Evolutionary conservation across 1,140 invertebrate species (phyloP), one percentile per base, ranked within the genome.

Genomic region (Colletes gigas): DNA sequence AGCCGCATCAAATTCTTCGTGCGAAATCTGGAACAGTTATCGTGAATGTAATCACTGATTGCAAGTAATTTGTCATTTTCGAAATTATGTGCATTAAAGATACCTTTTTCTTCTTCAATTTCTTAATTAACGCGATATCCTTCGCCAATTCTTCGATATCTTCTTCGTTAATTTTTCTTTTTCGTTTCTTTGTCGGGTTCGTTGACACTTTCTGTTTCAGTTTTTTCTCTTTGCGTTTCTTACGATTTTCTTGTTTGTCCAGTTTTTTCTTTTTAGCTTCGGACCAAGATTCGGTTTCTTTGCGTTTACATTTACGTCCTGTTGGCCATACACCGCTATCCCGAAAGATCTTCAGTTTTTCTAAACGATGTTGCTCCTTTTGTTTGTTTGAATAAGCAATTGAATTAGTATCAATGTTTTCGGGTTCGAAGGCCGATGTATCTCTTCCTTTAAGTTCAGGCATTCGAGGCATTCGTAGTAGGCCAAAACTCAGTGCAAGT

Each of bases 381-480:
- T 96, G 94, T 88, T 97, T 97, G 90, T 99, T 96, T 91, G 95
- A 97, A 89, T 98, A 99, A 19, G 95, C 93, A 83, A 99, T 96
- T 19, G 92, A 93, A 88, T 97, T 97, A 7, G 96, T 92, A 92
- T 99, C 96, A 30, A 98, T 93, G 15, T 95, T 93, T 0, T 95
- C 93, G 15, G 94, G 93, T 15, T 94, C 83, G 91, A 98, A 99
- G 83, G 95, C 95, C 10, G 94, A 92, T 1, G 95, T 91, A 85
- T 95, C 94, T 77, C 95, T 94, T 55, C 95, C 95, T 90, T 97
- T 98, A 0, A 99, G 92, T 94, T 99, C 99, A 0, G 98, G 98
- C 98, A 99, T 99, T 90, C 96, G 96, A 0, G 98, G 99, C 83
- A 99, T 93, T 90, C 96, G 96, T 12, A 99, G 89, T 4, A 99